phyloP scores from a whole-genome alignment of 2,113 vertebrate species.

The Columbina picui region DNA sequence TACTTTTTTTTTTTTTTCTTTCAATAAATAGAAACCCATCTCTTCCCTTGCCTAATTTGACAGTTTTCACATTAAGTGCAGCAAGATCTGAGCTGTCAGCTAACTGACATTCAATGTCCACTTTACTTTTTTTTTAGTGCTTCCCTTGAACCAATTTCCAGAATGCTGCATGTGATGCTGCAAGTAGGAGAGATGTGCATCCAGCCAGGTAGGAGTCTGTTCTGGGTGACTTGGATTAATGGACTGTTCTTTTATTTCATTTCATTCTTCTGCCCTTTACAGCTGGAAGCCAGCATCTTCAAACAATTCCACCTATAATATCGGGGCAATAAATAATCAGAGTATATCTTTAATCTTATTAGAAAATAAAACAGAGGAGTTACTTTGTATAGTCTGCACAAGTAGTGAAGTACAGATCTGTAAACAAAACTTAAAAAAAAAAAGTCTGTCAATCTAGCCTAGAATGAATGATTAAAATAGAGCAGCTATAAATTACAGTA shows the following conservation, averaged over 20 bases:
- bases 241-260: background rate
- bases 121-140: background rate
- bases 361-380: background rate
- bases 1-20: background rate
- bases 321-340: background rate
- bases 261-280: background rate
- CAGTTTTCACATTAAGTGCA: background rate
- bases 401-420: background rate
- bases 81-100: background rate
- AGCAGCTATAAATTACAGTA: background rate
- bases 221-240: background rate
- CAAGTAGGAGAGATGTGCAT: background rate
- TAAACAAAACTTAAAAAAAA: background rate
- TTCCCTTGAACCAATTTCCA: background rate
- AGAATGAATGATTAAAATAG: background rate
- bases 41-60: background rate
- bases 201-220: background rate
- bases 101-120: background rate
- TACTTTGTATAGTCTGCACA: background rate
- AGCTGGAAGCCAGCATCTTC: background rate
- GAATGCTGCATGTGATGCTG: background rate
- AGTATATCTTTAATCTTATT: background rate
- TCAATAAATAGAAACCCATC: background rate
- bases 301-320: background rate
- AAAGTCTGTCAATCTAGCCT: background rate